Base-by-base conservation (phyloP, 2,113 vertebrate species). In the Salvelinus sp. region DNA sequence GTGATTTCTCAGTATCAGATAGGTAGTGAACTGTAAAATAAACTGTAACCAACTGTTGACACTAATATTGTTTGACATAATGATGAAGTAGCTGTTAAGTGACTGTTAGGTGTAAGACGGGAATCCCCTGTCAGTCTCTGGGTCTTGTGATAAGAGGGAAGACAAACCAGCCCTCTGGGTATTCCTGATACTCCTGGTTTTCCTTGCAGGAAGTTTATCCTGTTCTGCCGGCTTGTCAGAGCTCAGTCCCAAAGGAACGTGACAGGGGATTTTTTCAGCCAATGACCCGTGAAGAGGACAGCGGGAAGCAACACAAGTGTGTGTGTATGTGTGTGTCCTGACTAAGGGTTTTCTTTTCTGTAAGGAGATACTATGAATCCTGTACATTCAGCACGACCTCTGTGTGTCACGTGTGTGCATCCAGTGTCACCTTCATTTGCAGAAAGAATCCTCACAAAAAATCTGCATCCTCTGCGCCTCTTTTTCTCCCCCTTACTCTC, bases 251-350 rank as follows among this genome's bases (percentile, higher is more conserved):
- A 84, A 74, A 90, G 88, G 86, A 91, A 91, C 91, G 91, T 90
- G 90, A 93, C 92, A 92, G 90, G 68, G 44, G 87, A 88, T 92
- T 88, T 90, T 89, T 88, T 90, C 87, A 91, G 79, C 86, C 90
- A 50, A 79, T 93, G 92, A 93, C 92, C 92, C 90, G 75, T 90
- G 50, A 92, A 90, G 87, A 89, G 82, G 86, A 92, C 88, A 91
- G 83, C 77, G 87, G 83, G 79, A 81, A 74, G 79, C 79, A 75
- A 76, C 75, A 85, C 75, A 85, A 81, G 66, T 77, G 25, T 66
- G 60, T 67, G 69, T 73, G 75, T 48, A 38, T 71, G 71, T 25
- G 65, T 20, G 74, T 85, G 79, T 83, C 89, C 91, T 90, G 88
- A 92, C 88, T 87, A 84, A 92, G 90, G 89, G 76, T 73, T 90